Evolutionary conservation across 1,140 invertebrate genomes (phyloP).

Genomic region (Leptoteleia sp.): DNA sequence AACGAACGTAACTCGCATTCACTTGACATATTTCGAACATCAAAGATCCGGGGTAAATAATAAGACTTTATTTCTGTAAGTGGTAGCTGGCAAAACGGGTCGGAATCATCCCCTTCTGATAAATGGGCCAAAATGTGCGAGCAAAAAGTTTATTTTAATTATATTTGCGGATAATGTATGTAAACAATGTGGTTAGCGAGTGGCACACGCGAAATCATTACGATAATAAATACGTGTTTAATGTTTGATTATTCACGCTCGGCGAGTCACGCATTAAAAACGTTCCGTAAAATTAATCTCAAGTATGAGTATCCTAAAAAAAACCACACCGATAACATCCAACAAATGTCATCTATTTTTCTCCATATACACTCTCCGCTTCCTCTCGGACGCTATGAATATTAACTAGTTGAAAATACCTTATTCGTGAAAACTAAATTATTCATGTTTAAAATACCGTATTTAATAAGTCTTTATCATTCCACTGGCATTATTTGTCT

Average conservation of each 20-base stretch:
- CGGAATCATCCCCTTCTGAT: neutral
- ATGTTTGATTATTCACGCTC: slow-evolving; percentile 19
- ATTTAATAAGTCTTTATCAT: neutral
- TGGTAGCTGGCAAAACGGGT: too few relatives aligned
- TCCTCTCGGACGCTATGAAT: slow-evolving; percentile 21
- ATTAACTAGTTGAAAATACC: slow-evolving; percentile 22
- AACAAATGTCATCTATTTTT: slow-evolving; percentile 39
- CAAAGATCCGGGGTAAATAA: slow-evolving; percentile 6
- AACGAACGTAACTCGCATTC: slow-evolving; percentile 27
- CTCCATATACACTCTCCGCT: slow-evolving; percentile 24
- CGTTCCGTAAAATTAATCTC: slow-evolving; percentile 30
- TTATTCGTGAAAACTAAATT: slow-evolving; percentile 13
- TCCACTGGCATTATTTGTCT: too few relatives aligned
- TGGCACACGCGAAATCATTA: neutral
- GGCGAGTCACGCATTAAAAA: slow-evolving; percentile 6
- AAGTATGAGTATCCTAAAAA: slow-evolving; percentile 32
- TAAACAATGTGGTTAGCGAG: slow-evolving; percentile 9
- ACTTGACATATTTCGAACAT: slow-evolving; percentile 14
- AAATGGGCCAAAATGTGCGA: slow-evolving; percentile 3
- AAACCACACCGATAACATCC: slow-evolving; percentile 22
- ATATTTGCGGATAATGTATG: slow-evolving; percentile 7
- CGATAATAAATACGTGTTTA: slow-evolving; percentile 15
- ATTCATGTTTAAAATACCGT: slow-evolving; percentile 7
- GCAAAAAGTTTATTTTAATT: slow-evolving; percentile 4
- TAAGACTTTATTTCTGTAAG: slow-evolving; percentile 2